Evolutionary conservation across 2,797 vertebrate species (phyloP).

Genomic region (Varecia variegata): DNA sequence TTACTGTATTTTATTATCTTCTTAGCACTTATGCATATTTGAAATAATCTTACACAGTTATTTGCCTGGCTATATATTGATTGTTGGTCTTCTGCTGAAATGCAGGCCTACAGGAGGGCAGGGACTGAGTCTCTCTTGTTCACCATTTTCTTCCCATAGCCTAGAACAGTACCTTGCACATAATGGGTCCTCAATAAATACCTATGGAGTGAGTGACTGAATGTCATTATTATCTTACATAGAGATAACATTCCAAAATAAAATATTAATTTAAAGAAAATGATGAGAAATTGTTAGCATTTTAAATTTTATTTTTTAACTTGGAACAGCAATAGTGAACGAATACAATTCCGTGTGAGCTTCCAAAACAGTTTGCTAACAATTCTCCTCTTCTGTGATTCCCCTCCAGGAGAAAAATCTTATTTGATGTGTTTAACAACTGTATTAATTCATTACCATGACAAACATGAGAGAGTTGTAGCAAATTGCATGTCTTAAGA

Average conservation of each 20-base stretch:
- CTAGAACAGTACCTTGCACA: background rate
- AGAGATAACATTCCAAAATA: background rate
- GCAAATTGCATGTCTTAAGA: background rate
- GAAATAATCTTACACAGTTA: background rate
- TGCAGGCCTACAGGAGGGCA: background rate
- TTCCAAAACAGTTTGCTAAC: background rate
- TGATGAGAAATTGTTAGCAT: background rate
- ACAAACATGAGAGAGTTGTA: background rate
- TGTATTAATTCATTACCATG: slow-evolving; percentile 4
- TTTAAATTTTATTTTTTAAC: background rate
- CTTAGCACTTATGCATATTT: background rate
- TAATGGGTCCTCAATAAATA: background rate
- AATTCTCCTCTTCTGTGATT: slow-evolving; percentile 30
- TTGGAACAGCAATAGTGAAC: background rate
- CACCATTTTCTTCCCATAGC: background rate
- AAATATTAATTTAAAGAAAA: background rate
- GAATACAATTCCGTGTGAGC: background rate
- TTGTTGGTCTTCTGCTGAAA: background rate
- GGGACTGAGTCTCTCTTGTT: background rate
- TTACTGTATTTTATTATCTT: background rate
- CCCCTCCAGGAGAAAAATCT: slow-evolving; percentile 30
- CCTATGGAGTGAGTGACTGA: background rate
- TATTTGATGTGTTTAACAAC: slow-evolving; percentile 16
- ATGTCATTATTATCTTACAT: background rate
- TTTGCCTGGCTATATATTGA: background rate